These are phyloP conservation scores for Tokudaia muenninki DNA, from an alignment of 2,797 vertebrate species.

Conservation along the genomic window DNA sequence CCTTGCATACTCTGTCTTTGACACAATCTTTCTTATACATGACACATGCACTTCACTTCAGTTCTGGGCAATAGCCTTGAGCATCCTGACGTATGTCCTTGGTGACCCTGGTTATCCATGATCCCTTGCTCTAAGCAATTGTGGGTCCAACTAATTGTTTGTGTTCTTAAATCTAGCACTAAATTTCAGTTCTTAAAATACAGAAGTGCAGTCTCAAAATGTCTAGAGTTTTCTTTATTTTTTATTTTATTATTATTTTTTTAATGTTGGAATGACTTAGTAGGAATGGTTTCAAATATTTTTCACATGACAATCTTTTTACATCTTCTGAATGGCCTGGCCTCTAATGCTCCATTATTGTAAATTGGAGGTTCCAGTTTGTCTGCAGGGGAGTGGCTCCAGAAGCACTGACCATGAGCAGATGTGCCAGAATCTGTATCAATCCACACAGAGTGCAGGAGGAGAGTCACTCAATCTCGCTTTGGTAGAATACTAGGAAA, in stretches of 20 bases:
- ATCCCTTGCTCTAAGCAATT: background rate
- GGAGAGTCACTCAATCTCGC: accelerated
- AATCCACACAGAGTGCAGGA: background rate
- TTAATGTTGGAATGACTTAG: background rate
- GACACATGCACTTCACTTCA: background rate
- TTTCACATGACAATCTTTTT: background rate
- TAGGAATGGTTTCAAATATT: background rate
- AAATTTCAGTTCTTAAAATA: background rate
- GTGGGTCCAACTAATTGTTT: background rate
- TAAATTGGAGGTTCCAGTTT: background rate
- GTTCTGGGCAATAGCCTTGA: background rate
- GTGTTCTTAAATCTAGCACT: background rate
- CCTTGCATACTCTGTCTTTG: background rate
- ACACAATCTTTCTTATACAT: background rate
- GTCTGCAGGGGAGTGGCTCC: background rate
- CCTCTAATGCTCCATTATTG: background rate
- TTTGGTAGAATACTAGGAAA: background rate
- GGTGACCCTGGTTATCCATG: accelerated
- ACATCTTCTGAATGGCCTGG: background rate
- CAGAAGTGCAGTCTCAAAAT: background rate
- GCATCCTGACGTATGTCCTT: background rate
- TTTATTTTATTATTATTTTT: background rate
- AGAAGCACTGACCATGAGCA: accelerated
- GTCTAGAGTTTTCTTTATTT: background rate
- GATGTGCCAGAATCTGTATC: background rate